Percentiles rank a stretch among this genome's conserved stretches.
phyloP scores from a whole-genome alignment of 2,113 vertebrate species.

The Tinamus guttatus region DNA sequence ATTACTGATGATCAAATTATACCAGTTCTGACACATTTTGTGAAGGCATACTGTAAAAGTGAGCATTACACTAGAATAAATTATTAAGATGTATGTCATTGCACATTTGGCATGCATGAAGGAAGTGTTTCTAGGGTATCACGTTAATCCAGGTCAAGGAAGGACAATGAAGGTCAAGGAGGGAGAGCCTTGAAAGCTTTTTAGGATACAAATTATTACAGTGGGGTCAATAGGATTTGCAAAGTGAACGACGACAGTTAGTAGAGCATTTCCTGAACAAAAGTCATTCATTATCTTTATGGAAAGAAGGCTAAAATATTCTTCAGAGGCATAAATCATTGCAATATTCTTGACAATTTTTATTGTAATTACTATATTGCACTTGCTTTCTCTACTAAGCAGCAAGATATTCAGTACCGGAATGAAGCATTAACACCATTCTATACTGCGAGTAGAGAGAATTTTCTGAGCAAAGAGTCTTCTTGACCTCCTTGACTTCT shows the following conservation, averaged over 20 bases:
- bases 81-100: conserved; percentile 33
- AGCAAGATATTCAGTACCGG: not conserved
- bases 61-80: conserved; percentile 16
- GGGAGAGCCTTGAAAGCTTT: conserved; percentile 7
- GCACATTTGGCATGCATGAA: not conserved
- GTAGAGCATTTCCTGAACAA: conserved; percentile 9
- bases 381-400: not conserved
- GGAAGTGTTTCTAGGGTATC: not conserved
- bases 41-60: conserved; percentile 20
- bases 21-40: conserved; percentile 4
- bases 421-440: not conserved
- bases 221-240: not conserved
- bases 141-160: not conserved
- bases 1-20: conserved; percentile 55
- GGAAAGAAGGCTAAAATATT: conserved; percentile 16
- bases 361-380: conserved; percentile 2
- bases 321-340: conserved; percentile 13
- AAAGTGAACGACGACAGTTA: not conserved
- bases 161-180: conserved; percentile 27
- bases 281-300: not conserved
- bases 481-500: not conserved
- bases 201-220: not conserved
- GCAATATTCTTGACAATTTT: conserved; percentile 16
- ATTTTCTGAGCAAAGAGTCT: not conserved
- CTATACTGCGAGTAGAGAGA: not conserved